Evolutionary conservation across 2,888 invertebrate genomes (phyloP).

Genomic region (Cylindroiulus punctatus): DNA sequence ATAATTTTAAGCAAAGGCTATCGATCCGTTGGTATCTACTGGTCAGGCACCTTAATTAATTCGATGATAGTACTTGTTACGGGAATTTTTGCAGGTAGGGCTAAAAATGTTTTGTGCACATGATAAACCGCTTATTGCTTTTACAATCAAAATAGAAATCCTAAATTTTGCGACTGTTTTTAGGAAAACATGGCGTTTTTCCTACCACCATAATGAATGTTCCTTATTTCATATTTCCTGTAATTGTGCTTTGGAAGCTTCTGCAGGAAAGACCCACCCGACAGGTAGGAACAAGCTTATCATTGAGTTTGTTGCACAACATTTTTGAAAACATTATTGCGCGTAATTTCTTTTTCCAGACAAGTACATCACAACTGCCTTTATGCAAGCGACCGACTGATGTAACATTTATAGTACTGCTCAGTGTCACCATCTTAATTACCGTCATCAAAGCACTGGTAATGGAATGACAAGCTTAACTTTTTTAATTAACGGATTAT

Average conservation of each 20-base stretch:
- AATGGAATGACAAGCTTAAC: neutral
- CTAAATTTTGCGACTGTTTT: neutral
- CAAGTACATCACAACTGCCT: neutral
- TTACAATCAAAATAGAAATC: neutral
- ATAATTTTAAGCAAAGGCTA: slow-evolving; percentile 24
- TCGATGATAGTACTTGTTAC: slow-evolving; percentile 50
- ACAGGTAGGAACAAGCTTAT: neutral
- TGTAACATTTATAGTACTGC: neutral
- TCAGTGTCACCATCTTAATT: neutral
- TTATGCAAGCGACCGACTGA: slow-evolving; percentile 43
- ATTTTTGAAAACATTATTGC: neutral
- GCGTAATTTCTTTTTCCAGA: neutral
- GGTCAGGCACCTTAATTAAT: slow-evolving; percentile 46
- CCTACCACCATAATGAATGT: slow-evolving; percentile 46
- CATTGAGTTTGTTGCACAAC: neutral
- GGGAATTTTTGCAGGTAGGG: slow-evolving; percentile 19
- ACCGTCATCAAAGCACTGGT: slow-evolving; percentile 47
- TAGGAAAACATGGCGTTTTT: slow-evolving; percentile 52
- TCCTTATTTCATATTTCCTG: slow-evolving; percentile 49
- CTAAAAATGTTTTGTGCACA: neutral
- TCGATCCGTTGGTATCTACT: slow-evolving; percentile 43
- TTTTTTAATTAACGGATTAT: no score
- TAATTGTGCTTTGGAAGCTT: slow-evolving; percentile 34
- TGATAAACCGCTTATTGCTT: neutral
- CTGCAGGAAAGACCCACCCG: neutral